These are phyloP conservation scores for Mesocricetus auratus DNA, from an alignment of 2,113 vertebrate species.

Conservation along the genomic window DNA sequence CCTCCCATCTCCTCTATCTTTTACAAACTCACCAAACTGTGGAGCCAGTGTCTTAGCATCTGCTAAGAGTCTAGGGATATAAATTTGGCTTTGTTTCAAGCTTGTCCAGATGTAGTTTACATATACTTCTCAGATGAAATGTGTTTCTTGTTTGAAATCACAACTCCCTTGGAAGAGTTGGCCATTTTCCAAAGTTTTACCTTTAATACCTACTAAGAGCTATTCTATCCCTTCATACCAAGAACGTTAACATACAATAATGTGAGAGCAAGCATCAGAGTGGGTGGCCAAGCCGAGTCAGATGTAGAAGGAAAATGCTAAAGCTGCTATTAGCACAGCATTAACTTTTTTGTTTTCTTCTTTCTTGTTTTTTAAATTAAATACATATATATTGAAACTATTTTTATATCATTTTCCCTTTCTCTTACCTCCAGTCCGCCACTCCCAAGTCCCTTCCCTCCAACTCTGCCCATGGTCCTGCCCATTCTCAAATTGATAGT, in stretches of 20 bases:
- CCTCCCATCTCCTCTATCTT: neutral
- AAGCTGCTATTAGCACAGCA: neutral
- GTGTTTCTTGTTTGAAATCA: too few species aligned
- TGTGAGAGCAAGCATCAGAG: neutral
- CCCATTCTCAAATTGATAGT: neutral
- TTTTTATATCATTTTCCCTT: neutral
- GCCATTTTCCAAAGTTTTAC: neutral
- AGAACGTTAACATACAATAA: neutral
- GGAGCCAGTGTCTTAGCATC: neutral
- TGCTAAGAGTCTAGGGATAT: neutral
- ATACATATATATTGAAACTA: neutral
- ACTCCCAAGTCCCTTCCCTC: neutral
- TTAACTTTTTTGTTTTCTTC: neutral
- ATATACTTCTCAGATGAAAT: too few species aligned
- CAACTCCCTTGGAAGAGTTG: neutral
- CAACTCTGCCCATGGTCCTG: neutral
- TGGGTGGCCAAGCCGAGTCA: neutral
- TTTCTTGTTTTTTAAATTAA: neutral
- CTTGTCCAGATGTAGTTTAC: neutral
- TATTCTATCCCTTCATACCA: neutral
- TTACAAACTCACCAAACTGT: neutral
- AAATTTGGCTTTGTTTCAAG: constrained; percentile 34
- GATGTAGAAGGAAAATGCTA: neutral
- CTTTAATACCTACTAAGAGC: neutral
- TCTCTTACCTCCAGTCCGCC: neutral